phyloP scores from a whole-genome alignment of 2,888 invertebrate genomes.

The Epistrophe eligans region DNA sequence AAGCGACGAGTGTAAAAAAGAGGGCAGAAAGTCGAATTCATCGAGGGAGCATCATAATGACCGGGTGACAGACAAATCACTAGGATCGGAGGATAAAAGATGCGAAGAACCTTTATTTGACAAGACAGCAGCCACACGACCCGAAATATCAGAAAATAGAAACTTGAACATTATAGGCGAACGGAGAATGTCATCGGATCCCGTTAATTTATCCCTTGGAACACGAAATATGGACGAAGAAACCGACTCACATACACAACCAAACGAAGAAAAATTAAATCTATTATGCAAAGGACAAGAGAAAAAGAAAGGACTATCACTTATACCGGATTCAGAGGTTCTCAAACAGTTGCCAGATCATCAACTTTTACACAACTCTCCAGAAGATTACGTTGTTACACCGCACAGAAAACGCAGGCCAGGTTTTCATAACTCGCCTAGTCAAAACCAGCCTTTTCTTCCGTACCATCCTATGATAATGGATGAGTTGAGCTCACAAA shows the following conservation, averaged over 20 bases:
- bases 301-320: slow-evolving; percentile 87
- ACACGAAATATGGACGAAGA: slow-evolving; percentile 85
- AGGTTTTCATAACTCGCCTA: slow-evolving; percentile 94
- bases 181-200: slow-evolving; percentile 89
- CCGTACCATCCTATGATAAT: slow-evolving; percentile 91
- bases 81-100: slow-evolving; percentile 52
- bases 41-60: slow-evolving; percentile 57
- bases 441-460: slow-evolving; percentile 94
- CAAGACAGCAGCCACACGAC: slow-evolving; percentile 52
- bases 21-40: slow-evolving; percentile 48
- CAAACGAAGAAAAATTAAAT: slow-evolving; percentile 78
- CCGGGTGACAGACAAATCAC: slow-evolving; percentile 40
- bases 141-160: slow-evolving; percentile 55
- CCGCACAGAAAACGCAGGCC: slow-evolving; percentile 94
- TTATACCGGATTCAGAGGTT: slow-evolving; percentile 88
- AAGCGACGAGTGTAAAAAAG: slow-evolving; percentile 67
- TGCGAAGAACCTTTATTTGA: slow-evolving; percentile 57
- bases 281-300: slow-evolving; percentile 78
- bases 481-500: slow-evolving; percentile 89
- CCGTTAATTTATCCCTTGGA: slow-evolving; percentile 90
- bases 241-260: slow-evolving; percentile 78
- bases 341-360: slow-evolving; percentile 87
- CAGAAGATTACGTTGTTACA: slow-evolving; percentile 93
- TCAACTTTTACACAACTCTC: slow-evolving; percentile 89
- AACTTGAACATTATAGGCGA: slow-evolving; percentile 72